A percentile compares a stretch with the other conserved stretches of the same genome.
Conservation (phyloP, 2,797 vertebrate genomes). For the Mus minutoides region DNA sequence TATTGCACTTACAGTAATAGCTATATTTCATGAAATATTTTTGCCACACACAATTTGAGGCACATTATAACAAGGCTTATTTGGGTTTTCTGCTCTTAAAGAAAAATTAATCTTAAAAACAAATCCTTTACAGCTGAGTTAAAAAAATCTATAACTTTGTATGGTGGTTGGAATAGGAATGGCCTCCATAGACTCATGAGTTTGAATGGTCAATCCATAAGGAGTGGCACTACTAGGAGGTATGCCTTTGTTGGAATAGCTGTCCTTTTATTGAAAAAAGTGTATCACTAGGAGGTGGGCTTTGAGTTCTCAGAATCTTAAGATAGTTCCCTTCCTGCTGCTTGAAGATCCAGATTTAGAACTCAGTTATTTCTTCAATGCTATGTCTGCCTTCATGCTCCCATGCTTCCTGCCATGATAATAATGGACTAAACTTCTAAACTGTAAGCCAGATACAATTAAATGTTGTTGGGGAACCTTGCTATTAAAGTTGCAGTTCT, state of each 20-base stretch:
- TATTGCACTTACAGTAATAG: not conserved
- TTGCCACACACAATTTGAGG: not conserved
- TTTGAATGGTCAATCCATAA: not conserved
- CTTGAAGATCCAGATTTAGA: not conserved
- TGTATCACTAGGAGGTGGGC: not conserved
- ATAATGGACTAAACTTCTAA: not conserved
- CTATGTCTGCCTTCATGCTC: not conserved
- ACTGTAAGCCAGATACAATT: not conserved
- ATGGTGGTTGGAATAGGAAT: not conserved
- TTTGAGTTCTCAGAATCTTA: not conserved
- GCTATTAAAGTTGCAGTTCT: not conserved
- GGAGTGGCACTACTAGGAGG: not conserved
- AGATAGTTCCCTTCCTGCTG: not conserved
- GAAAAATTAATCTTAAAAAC: slow-evolving; percentile 18
- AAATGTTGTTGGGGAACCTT: not conserved
- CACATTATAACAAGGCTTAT: not conserved
- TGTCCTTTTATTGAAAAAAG: not conserved
- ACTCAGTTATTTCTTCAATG: not conserved
- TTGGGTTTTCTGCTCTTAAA: not conserved
- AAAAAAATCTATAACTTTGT: not conserved
- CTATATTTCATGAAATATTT: not conserved
- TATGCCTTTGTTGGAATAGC: not conserved
- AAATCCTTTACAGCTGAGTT: not conserved
- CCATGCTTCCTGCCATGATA: not conserved
- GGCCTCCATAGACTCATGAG: not conserved